Base-by-base conservation (phyloP, 2,888 invertebrate genomes). In the Suillia variegata region DNA sequence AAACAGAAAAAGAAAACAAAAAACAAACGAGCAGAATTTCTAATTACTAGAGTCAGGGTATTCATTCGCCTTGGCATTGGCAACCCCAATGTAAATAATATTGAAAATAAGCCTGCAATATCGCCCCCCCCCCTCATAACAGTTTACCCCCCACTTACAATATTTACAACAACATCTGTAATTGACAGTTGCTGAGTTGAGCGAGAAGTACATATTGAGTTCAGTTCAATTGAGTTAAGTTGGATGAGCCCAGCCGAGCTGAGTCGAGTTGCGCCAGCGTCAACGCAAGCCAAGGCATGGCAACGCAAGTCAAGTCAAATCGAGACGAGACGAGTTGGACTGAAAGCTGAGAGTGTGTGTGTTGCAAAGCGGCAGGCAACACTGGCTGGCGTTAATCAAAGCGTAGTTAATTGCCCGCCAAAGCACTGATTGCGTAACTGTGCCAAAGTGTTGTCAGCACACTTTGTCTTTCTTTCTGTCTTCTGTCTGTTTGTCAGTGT, bases 361-460 rank as follows among this genome's bases (percentile, higher is more conserved):
- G n/a, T n/a, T n/a, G n/a, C n/a, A 38, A 38, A 13, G 38, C 38
- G n/a, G 10, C 15, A n/a, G 31, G 15, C 15, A n/a, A 8, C n/a
- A 4, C 4, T 38, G n/a, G n/a, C 38, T 38, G 45, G 74, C 72
- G 75, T 74, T 75, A 75, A 75, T 75, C 75, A 75, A 75, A 75
- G 75, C 74, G 69, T 71, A 69, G 70, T 73, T 74, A 75, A 75
- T 75, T 75, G 74, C 69, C 45, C 45, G 45, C 45, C 45, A 45
- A 45, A 45, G 13, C 20, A 59, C 48, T 59, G 59, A 59, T 59
- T 59, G 50, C 54, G 52, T 58, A 26, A 53, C 33, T 53, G 34
- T 33, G 42, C 21, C 6, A 38, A 38, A 38, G 38, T 38, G 38
- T 38, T 18, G 15, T 10, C 20, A 5, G 15, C 45, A 15, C 20